Conservation (phyloP, 2,113 vertebrate genomes). For the Spea bombifrons region DNA sequence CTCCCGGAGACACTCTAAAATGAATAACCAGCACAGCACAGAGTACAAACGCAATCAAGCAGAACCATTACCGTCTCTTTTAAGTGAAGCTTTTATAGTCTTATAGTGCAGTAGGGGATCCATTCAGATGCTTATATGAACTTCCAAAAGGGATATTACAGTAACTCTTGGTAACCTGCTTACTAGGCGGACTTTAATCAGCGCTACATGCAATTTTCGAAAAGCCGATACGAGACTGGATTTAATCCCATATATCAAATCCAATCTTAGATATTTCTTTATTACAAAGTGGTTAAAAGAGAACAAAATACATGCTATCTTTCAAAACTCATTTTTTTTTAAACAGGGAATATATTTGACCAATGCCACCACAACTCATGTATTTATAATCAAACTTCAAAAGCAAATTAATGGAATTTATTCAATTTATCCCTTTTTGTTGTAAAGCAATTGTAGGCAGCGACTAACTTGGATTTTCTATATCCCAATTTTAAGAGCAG, state of each 20-base stretch:
- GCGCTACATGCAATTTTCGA: slow-evolving; percentile 2
- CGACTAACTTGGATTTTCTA: too few species aligned
- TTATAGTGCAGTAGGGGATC: slow-evolving; percentile 40
- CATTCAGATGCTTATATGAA: slow-evolving; percentile 34
- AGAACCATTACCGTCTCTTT: slow-evolving; percentile 33
- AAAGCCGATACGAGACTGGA: slow-evolving; percentile 18
- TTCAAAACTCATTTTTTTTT: too few species aligned
- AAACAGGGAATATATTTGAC: too few species aligned
- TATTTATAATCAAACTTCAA: too few species aligned
- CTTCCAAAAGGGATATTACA: slow-evolving; percentile 35
- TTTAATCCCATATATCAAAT: slow-evolving; percentile 13
- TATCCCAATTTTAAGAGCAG: too few species aligned
- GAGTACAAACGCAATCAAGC: slow-evolving; percentile 43
- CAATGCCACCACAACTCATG: too few species aligned
- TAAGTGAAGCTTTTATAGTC: slow-evolving; percentile 35
- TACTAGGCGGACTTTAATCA: slow-evolving; percentile 33
- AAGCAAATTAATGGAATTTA: too few species aligned
- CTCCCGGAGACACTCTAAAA: slow-evolving; percentile 32
- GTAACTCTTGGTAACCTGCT: slow-evolving; percentile 34
- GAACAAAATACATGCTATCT: too few species aligned
- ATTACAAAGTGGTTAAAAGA: too few species aligned
- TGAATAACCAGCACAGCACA: slow-evolving; percentile 29
- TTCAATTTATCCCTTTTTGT: too few species aligned
- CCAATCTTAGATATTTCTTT: not conserved
- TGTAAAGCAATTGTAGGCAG: too few species aligned